Evolutionary conservation across 2,888 invertebrate genomes (phyloP).

Genomic region (Orthosia incerta): DNA sequence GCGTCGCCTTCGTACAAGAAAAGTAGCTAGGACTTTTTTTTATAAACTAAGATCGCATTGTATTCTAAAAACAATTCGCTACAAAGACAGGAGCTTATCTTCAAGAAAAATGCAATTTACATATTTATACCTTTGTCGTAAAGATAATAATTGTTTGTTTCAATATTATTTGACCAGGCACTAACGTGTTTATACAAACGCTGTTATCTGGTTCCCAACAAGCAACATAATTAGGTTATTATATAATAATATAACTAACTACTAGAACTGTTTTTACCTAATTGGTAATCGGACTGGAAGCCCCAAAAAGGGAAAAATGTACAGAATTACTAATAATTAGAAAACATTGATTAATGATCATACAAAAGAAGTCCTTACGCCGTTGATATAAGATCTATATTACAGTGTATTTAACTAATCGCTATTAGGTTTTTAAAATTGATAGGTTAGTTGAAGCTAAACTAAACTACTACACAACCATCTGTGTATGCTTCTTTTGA

Average conservation of each 20-base stretch:
- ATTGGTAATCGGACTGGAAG: slow-evolving; percentile 25
- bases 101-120: not conserved
- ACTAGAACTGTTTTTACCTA: slow-evolving; percentile 7
- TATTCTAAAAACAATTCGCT: not conserved
- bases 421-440: not conserved
- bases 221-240: slow-evolving; percentile 41
- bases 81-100: not conserved
- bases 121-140: not conserved
- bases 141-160: not conserved
- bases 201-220: slow-evolving; percentile 50
- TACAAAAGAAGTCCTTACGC: not conserved
- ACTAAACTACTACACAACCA: too few species aligned
- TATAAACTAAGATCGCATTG: not conserved
- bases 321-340: too few species aligned
- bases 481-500: too few species aligned
- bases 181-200: slow-evolving; percentile 39
- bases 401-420: slow-evolving; percentile 8
- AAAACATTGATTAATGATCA: too few species aligned
- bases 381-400: not conserved
- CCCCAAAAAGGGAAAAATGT: slow-evolving; percentile 12
- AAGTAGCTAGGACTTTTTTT: not conserved
- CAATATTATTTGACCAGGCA: slow-evolving; percentile 11
- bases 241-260: slow-evolving; percentile 16
- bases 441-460: too few species aligned
- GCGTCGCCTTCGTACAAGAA: not conserved